Evolutionary conservation across 1,140 invertebrate genomes (phyloP).

Genomic region (Drosophila sulfurigaster): DNA sequence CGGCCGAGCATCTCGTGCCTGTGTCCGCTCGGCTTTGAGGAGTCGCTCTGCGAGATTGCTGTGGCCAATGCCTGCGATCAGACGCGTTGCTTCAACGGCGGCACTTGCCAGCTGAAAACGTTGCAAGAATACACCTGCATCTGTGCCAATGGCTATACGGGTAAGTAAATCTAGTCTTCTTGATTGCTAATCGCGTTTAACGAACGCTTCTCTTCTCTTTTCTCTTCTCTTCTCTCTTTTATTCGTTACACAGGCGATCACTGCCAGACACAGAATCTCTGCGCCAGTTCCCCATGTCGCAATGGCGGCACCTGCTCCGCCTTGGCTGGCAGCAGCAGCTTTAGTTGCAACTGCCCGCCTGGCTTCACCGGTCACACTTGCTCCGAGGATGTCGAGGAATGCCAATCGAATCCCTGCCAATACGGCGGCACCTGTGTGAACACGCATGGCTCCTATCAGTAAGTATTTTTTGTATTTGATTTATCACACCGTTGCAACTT

Average conservation of each 20-base stretch:
- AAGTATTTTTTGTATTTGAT: slow-evolving; percentile 85
- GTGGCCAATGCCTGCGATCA: slow-evolving; percentile 96
- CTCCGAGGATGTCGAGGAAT: slow-evolving; percentile 96
- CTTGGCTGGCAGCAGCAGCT: slow-evolving; percentile 88
- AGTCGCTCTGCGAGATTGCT: slow-evolving; percentile 96
- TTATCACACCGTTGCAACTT: neutral
- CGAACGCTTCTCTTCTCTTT: neutral
- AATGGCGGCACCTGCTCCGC: slow-evolving; percentile 94
- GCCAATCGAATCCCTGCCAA: slow-evolving; percentile 90
- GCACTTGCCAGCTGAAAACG: slow-evolving; percentile 91
- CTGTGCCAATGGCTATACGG: slow-evolving; percentile 93
- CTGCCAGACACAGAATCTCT: slow-evolving; percentile 95
- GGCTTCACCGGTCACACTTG: slow-evolving; percentile 95
- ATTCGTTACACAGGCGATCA: slow-evolving; percentile 88
- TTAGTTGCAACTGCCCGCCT: slow-evolving; percentile 93
- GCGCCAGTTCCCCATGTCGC: slow-evolving; percentile 93
- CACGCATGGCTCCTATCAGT: slow-evolving; percentile 95
- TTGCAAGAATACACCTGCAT: slow-evolving; percentile 92
- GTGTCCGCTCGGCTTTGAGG: slow-evolving; percentile 95
- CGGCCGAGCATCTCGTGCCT: slow-evolving; percentile 92
- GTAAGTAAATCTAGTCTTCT: slow-evolving; percentile 85
- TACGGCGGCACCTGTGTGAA: slow-evolving; percentile 93
- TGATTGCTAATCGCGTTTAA: neutral
- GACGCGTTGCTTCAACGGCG: slow-evolving; percentile 93
- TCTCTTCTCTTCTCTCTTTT: neutral